Conservation (phyloP, 2,113 vertebrate genomes). For the Arothron firmamentum region DNA sequence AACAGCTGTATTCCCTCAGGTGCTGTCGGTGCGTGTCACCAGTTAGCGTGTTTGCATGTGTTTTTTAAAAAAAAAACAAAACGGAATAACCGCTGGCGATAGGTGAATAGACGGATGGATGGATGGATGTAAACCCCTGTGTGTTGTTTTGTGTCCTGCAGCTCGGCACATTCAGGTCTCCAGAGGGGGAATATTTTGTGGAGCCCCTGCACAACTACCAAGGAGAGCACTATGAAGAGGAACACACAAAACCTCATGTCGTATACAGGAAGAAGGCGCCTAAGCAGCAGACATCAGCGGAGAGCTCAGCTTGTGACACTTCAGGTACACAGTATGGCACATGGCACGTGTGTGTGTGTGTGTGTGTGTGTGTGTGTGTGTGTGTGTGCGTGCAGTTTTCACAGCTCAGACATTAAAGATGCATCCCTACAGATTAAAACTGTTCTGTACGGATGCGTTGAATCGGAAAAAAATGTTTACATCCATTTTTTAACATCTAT, state of each 20-base stretch:
- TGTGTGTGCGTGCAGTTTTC: no score
- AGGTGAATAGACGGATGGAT: background rate
- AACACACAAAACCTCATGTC: constrained; percentile 92
- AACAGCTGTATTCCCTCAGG: background rate
- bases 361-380: background rate
- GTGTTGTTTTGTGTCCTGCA: constrained; percentile 48
- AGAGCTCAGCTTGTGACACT: constrained; percentile 79
- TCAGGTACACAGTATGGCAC: constrained; percentile 78
- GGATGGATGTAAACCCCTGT: constrained; percentile 34
- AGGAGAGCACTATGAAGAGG: constrained; percentile 87
- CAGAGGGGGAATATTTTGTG: constrained; percentile 94
- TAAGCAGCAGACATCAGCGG: constrained; percentile 63
- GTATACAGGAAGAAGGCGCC: constrained; percentile 83
- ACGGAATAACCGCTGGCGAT: background rate
- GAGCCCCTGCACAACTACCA: constrained; percentile 86
- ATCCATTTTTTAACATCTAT: no score
- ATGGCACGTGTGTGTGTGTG: background rate
- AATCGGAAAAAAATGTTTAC: no score
- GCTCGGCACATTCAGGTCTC: constrained; percentile 96
- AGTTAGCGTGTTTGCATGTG: constrained; percentile 2
- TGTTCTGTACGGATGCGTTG: no score
- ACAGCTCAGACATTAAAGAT: no score
- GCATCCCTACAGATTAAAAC: no score
- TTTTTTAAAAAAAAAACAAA: background rate
- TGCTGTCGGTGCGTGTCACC: background rate